Percentiles rank a stretch among this genome's conserved stretches.
phyloP scores from a whole-genome alignment of 2,797 vertebrate genomes.

The Sebastes diaconus region DNA sequence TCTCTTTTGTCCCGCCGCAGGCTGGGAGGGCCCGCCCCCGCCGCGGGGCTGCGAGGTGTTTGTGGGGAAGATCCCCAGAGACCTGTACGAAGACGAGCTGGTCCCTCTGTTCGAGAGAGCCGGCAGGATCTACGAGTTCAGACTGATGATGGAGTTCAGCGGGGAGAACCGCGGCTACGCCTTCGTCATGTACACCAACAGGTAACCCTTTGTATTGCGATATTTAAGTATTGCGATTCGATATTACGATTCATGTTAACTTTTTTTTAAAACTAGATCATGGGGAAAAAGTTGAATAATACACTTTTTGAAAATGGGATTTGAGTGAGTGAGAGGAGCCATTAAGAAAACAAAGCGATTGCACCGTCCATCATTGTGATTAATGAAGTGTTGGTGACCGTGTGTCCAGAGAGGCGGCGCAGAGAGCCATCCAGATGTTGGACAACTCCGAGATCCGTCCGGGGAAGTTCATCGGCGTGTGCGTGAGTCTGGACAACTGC shows the following conservation, averaged over 20 bases:
- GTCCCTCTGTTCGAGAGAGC: conserved; percentile 92
- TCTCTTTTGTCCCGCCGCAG: conserved; percentile 67
- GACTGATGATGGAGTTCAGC: conserved; percentile 98
- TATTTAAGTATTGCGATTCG: no score
- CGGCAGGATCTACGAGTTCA: conserved; percentile 93
- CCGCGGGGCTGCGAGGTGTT: conserved; percentile 96
- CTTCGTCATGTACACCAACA: conserved; percentile 94
- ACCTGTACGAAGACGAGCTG: conserved; percentile 94
- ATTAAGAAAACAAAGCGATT: neutral
- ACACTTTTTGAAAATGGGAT: neutral
- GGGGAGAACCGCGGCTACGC: conserved; percentile 98
- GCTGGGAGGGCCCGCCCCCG: conserved; percentile 92
- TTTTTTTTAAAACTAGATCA: no score
- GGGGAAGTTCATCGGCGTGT: conserved; percentile 94
- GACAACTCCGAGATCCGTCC: conserved; percentile 93
- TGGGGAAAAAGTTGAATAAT: no score
- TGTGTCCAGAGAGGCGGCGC: conserved; percentile 84
- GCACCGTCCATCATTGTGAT: neutral
- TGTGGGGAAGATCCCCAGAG: conserved; percentile 95
- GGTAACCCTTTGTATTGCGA: conserved; percentile 46
- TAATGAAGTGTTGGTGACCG: neutral
- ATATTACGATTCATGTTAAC: no score
- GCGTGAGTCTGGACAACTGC: conserved; percentile 94
- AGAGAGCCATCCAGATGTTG: conserved; percentile 89
- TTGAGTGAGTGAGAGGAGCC: no score